phyloP scores from a whole-genome alignment of 1,140 invertebrate genomes.

The Aleiodes sp. region DNA sequence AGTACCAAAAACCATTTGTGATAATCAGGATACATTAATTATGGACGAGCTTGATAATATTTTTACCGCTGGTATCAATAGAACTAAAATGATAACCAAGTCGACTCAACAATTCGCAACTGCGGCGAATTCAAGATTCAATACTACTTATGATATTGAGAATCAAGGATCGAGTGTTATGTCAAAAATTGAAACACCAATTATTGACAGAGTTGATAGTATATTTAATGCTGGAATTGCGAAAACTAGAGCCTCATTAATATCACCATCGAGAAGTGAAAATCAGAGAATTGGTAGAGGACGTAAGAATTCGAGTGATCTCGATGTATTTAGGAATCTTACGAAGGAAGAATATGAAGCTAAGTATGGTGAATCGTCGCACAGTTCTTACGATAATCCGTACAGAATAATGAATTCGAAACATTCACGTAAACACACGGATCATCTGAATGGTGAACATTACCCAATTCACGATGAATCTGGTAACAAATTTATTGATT shows the following conservation, averaged over 20 bases:
- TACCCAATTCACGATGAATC: background rate
- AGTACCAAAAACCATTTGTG: background rate
- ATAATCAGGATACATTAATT: slow-evolving; percentile 36
- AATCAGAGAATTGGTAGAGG: slow-evolving; percentile 44
- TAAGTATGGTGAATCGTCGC: slow-evolving; percentile 44
- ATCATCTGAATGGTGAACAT: background rate
- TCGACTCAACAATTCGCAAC: background rate
- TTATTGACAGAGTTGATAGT: slow-evolving; percentile 39
- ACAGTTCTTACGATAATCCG: slow-evolving; percentile 18
- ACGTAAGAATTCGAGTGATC: slow-evolving; percentile 48
- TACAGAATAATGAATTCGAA: slow-evolving; percentile 9
- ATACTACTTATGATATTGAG: background rate
- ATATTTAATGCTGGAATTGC: slow-evolving; percentile 55
- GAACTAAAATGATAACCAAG: slow-evolving; percentile 19
- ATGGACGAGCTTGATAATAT: slow-evolving; percentile 47
- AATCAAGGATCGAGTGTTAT: background rate
- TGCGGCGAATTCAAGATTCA: background rate
- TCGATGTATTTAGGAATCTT: slow-evolving; percentile 56
- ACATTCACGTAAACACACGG: background rate
- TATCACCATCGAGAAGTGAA: slow-evolving; percentile 17
- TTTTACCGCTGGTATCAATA: slow-evolving; percentile 42
- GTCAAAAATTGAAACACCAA: slow-evolving; percentile 26
- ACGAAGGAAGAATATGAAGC: slow-evolving; percentile 64
- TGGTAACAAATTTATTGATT: too few relatives aligned
- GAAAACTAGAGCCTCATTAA: slow-evolving; percentile 40